Conservation (phyloP, 2,888 invertebrate species). For the Maniola hyperantus region DNA sequence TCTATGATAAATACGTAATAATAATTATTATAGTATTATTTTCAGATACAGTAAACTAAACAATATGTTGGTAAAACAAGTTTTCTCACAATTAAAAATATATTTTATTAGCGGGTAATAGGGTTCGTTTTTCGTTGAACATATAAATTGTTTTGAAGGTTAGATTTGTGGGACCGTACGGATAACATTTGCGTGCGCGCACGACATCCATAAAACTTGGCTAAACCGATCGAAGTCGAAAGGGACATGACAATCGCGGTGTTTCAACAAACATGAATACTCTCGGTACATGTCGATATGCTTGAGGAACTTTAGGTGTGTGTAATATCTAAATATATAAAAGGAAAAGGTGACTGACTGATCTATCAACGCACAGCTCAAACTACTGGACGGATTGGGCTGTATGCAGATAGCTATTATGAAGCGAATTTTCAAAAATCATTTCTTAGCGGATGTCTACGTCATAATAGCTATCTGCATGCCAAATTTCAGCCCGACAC, state of each 20-base stretch:
- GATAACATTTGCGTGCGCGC: constrained; percentile 52
- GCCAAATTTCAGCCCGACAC: no score
- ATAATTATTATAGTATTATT: constrained; percentile 23
- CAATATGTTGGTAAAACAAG: not conserved
- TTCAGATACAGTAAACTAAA: constrained; percentile 5
- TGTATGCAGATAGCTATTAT: no score
- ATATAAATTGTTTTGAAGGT: not conserved
- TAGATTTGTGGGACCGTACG: constrained; percentile 24
- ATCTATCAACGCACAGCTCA: no score
- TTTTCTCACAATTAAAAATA: not conserved
- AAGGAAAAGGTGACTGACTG: no score
- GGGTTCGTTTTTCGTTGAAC: not conserved
- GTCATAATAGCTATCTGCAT: no score
- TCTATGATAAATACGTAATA: constrained; percentile 18
- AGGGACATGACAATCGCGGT: constrained; percentile 59
- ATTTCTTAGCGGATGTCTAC: no score
- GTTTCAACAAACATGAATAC: constrained; percentile 45
- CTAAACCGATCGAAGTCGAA: constrained; percentile 50
- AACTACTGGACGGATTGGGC: no score
- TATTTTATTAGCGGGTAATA: not conserved
- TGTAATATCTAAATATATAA: not conserved
- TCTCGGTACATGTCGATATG: constrained; percentile 22
- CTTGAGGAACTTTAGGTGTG: constrained; percentile 1
- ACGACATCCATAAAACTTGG: constrained; percentile 59
- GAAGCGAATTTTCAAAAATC: no score